These are phyloP conservation scores for Gasterosteus aculeatus DNA, from an alignment of 2,113 vertebrate genomes.

Conservation along the genomic window DNA sequence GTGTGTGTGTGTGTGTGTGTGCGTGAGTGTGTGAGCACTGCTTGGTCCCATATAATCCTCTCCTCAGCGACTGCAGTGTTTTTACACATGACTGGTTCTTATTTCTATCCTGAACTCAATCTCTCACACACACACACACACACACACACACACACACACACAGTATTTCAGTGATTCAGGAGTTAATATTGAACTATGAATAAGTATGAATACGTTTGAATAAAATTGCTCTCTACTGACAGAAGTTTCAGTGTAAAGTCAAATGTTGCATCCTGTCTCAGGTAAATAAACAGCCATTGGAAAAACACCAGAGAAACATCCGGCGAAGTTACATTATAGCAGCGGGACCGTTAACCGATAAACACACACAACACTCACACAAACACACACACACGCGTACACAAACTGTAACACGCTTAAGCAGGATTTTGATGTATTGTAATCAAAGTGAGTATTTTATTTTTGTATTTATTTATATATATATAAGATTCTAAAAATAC, in stretches of 20 bases:
- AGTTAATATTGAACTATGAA: conserved; percentile 67
- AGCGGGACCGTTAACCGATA: neutral
- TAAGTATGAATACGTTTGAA: conserved; percentile 18
- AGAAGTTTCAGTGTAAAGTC: conserved; percentile 17
- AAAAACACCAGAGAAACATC: conserved; percentile 63
- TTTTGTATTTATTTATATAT: neutral
- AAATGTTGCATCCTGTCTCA: conserved; percentile 48
- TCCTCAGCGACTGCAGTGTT: no score
- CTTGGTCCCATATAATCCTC: no score
- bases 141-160: conserved; percentile 25
- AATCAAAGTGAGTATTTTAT: neutral
- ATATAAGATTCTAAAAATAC: neutral
- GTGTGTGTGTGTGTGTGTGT: conserved; percentile 3
- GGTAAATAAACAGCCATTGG: conserved; percentile 75
- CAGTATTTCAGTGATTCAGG: conserved; percentile 13
- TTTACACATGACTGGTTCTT: no score
- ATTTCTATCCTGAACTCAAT: conserved; percentile 8
- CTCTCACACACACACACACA: conserved; percentile 30
- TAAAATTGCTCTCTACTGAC: conserved; percentile 39
- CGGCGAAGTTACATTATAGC: conserved; percentile 19
- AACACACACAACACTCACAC: conserved; percentile 6
- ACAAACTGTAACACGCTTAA: neutral
- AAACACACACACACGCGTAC: neutral
- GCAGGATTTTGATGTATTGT: neutral
- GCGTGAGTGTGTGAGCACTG: conserved; percentile 4